Evolutionary conservation across 2,113 vertebrate genomes (phyloP), one percentile per base, ranked within the genome.

Genomic region (Upupa epops): DNA sequence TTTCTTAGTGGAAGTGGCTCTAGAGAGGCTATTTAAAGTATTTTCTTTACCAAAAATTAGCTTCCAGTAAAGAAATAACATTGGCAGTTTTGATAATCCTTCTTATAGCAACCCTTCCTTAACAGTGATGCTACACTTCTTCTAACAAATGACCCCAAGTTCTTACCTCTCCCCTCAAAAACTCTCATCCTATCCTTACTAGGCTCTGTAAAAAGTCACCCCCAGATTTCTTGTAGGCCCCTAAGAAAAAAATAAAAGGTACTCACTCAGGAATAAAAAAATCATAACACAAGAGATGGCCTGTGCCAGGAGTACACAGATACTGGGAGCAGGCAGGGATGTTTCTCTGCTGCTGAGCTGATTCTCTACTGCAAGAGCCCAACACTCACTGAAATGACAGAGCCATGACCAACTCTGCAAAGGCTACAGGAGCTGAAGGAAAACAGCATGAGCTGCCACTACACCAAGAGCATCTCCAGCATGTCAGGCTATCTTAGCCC

Each of bases 221-320:
- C 40, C 40, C 40, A 42, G 40, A 11, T 42, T 42, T 42, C 11
- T 42, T 42, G 40, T 15, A 42, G 40, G 40, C 40, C 40, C 40
- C 40, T 18, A 32, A 87, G 54, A 8, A 2, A 46, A 71, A 90
- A 61, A 7, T 5, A 64, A 37, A 69, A 87, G 32, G 26, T 42
- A 42, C 32, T 5, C 19, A 45, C 5, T 13, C 3, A 10, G 21
- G 12, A 31, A 7, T 49, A 56, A 55, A 14, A 48, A 49, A 32
- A 10, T n/a, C 7, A 15, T 40, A 54, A 24, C 0, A 1, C 1
- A 3, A 60, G 51, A 20, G 40, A 26, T 26, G 45, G 20, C 9
- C 17, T 22, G 11, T 3, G 1, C n/a, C n/a, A 52, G 51, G n/a
- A 64, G 15, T 25, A 24, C 1, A 1, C 10, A 20, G 42, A 32